Evolutionary conservation across 2,797 vertebrate genomes (phyloP).

Genomic region (Acomys russatus): DNA sequence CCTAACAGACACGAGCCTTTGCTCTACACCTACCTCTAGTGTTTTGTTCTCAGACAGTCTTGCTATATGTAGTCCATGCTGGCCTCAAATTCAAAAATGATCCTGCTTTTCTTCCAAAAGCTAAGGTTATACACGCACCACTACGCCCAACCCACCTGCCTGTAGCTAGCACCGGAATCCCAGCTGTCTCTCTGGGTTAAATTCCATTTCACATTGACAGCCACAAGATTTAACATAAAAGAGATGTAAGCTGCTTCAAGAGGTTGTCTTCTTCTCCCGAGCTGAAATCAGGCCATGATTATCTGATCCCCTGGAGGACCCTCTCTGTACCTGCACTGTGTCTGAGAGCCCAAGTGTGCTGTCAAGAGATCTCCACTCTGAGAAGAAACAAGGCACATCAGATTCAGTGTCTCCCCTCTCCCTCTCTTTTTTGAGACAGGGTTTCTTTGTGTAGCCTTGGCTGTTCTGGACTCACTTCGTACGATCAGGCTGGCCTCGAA

Average conservation of each 20-base stretch:
- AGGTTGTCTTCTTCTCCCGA: neutral
- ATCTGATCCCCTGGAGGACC: neutral
- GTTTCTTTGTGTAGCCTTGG: too few species aligned
- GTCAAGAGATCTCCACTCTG: neutral
- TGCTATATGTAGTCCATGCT: neutral
- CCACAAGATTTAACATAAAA: neutral
- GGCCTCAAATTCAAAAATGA: neutral
- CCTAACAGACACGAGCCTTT: neutral
- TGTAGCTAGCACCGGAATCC: neutral
- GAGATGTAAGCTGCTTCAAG: constrained; percentile 18
- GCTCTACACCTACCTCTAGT: neutral
- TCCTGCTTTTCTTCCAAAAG: neutral
- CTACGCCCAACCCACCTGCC: neutral
- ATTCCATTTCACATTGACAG: neutral
- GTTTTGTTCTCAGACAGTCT: neutral
- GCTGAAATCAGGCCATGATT: constrained; percentile 19
- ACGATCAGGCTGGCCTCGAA: too few species aligned
- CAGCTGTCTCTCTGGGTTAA: neutral
- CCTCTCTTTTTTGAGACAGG: too few species aligned
- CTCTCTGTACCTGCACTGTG: neutral
- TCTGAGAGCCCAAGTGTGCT: neutral
- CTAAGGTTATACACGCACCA: neutral
- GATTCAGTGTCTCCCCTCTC: neutral
- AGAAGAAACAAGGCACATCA: neutral
- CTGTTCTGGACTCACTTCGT: too few species aligned